phyloP scores from a whole-genome alignment of 35 echinoderm and acorn worm genomes.

The Patiria miniata region DNA sequence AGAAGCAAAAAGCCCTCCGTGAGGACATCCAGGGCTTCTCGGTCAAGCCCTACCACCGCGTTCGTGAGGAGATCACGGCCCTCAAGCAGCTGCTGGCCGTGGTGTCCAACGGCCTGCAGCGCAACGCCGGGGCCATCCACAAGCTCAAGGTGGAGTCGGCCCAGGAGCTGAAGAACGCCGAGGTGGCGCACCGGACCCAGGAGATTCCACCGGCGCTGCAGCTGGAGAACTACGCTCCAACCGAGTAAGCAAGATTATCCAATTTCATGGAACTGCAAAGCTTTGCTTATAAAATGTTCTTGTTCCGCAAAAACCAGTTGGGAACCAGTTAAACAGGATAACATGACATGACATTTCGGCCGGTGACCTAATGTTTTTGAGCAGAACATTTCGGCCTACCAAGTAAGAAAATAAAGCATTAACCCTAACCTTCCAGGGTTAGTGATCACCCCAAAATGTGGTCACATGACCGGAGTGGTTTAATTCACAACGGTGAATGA shows the following conservation, averaged over 20 bases:
- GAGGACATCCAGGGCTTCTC: constrained; percentile 90
- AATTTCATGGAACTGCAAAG: background rate
- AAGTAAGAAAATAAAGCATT: no score
- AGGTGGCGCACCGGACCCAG: constrained; percentile 86
- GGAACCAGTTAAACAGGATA: no score
- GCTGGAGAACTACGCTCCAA: constrained; percentile 78
- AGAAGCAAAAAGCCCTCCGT: constrained; percentile 84
- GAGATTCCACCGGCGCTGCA: constrained; percentile 88
- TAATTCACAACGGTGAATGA: no score
- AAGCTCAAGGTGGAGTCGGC: constrained; percentile 84
- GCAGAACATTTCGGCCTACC: no score
- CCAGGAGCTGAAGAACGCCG: constrained; percentile 88
- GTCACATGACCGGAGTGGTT: no score
- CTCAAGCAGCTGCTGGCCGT: constrained; percentile 83
- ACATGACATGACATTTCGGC: no score
- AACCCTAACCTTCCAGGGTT: no score
- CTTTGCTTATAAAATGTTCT: background rate
- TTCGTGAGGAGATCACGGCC: constrained; percentile 82
- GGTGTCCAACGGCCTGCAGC: constrained; percentile 65
- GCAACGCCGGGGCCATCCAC: constrained; percentile 82
- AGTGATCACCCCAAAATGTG: no score
- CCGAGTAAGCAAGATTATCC: constrained; percentile 67
- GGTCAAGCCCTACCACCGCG: constrained; percentile 71
- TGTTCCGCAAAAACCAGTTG: no score
- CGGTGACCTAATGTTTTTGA: no score